Evolutionary conservation across 1,140 invertebrate genomes (phyloP), one percentile per base, ranked within the genome.

Genomic region (Pachyrhynchus sulphureomaculatus): DNA sequence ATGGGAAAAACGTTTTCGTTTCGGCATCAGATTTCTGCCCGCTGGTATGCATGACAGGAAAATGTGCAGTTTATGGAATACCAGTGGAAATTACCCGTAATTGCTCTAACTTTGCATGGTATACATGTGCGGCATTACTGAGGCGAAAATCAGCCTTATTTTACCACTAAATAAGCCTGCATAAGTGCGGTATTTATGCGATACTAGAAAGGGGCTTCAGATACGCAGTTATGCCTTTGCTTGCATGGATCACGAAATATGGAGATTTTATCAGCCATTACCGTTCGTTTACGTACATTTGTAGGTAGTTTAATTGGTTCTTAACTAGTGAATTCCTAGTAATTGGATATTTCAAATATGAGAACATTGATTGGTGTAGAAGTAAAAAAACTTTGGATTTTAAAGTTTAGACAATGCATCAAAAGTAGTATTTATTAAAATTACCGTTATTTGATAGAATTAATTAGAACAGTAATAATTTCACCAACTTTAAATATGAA

Each of bases 51-150:
- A 64, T 49, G 57, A 57, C 63, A 52, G 59, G 59, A 59, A 65
- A 68, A 66, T 66, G 60, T 64, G 55, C 64, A 66, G 54, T 66
- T 66, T 66, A 61, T 44, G 49, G 52, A 64, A 55, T 49, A 63
- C 55, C 29, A 64, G 55, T 68, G 64, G 61, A 68, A 68, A 68
- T 68, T 64, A 66, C 44, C 24, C 33, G 21, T 67, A 69, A 69
- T 69, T 67, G 67, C 33, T 32, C n/a, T 20, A 13, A 39, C n/a
- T 54, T 65, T 44, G 59, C 66, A 51, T 68, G 59, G 49, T n/a
- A n/a, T n/a, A n/a, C 51, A 54, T 26, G 42, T 32, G 52, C 48
- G 4, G 48, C 48, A 51, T 51, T 51, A 36, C 21, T n/a, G 29
- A 10, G 29, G 33, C n/a, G n/a, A 49, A 32, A 49, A 49, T 23